A percentile compares a stretch with the other conserved stretches of the same genome.
phyloP scores from a whole-genome alignment of 2,888 invertebrate genomes.

The Mellilla xanthometata region DNA sequence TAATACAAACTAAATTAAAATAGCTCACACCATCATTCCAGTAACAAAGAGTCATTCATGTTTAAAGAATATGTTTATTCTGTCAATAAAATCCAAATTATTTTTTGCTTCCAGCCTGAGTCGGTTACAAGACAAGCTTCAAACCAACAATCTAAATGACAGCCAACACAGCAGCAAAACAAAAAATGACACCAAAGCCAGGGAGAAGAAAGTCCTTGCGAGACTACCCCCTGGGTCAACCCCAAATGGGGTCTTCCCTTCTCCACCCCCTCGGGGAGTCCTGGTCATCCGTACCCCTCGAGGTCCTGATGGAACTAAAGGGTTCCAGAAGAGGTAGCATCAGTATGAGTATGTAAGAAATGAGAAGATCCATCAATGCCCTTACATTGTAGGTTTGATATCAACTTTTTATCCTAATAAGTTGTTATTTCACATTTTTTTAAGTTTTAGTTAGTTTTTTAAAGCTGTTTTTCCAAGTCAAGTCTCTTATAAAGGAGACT shows the following conservation, averaged over 20 bases:
- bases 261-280: conserved; percentile 72
- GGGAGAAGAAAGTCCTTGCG: conserved; percentile 67
- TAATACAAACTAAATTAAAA: no score
- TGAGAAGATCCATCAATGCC: conserved; percentile 53
- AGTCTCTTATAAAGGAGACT: no score
- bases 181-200: conserved; percentile 62
- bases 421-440: conserved; percentile 35
- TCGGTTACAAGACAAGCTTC: conserved; percentile 72
- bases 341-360: conserved; percentile 27
- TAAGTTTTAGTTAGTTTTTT: background rate
- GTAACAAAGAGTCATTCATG: no score
- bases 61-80: no score
- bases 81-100: no score
- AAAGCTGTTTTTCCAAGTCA: no score
- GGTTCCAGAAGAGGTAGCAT: conserved; percentile 74
- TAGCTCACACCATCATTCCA: no score
- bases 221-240: conserved; percentile 65
- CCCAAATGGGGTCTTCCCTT: conserved; percentile 61
- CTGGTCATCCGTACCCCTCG: conserved; percentile 87
- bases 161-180: conserved; percentile 57
- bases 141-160: conserved; percentile 70
- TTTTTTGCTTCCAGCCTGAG: conserved; percentile 56
- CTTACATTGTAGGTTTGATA: conserved; percentile 33
- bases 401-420: conserved; percentile 7
- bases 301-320: conserved; percentile 90